Conservation (phyloP, 1,140 invertebrate genomes). For the Drosophila nikananu region DNA sequence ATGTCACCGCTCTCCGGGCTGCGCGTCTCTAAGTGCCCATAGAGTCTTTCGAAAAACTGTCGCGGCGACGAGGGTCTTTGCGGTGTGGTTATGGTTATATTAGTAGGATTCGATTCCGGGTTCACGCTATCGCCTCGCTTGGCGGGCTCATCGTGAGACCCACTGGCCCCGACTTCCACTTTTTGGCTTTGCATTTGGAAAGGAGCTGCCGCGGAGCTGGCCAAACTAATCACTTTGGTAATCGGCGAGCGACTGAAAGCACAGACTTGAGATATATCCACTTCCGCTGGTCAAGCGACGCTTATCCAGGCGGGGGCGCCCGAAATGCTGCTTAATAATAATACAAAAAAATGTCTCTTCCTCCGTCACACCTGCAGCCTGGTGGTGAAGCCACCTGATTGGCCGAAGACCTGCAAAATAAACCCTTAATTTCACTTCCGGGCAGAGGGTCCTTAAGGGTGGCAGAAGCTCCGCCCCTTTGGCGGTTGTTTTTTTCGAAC, state of each 20-base stretch:
- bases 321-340: slow-evolving; percentile 63
- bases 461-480: slow-evolving; percentile 14
- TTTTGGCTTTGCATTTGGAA: slow-evolving; percentile 40
- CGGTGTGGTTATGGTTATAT: slow-evolving; percentile 16
- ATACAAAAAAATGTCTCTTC: slow-evolving; percentile 39
- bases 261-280: slow-evolving; percentile 12
- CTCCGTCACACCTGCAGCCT: slow-evolving; percentile 30
- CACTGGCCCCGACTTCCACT: slow-evolving; percentile 13
- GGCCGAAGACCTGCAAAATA: slow-evolving; percentile 7
- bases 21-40: slow-evolving; percentile 86
- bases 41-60: slow-evolving; percentile 87
- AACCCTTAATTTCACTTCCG: slow-evolving; percentile 41
- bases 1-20: slow-evolving; percentile 68
- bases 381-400: slow-evolving; percentile 34
- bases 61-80: slow-evolving; percentile 86
- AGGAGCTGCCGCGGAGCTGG: slow-evolving; percentile 27
- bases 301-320: slow-evolving; percentile 55
- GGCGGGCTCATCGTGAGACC: slow-evolving; percentile 3
- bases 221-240: slow-evolving; percentile 67
- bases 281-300: slow-evolving; percentile 70
- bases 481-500: no score
- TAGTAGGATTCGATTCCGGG: slow-evolving; percentile 8
- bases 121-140: slow-evolving; percentile 12
- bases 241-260: slow-evolving; percentile 66
- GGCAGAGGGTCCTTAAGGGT: slow-evolving; percentile 18